phyloP scores from a whole-genome alignment of 2,888 invertebrate species.

The Escarpia spicata region DNA sequence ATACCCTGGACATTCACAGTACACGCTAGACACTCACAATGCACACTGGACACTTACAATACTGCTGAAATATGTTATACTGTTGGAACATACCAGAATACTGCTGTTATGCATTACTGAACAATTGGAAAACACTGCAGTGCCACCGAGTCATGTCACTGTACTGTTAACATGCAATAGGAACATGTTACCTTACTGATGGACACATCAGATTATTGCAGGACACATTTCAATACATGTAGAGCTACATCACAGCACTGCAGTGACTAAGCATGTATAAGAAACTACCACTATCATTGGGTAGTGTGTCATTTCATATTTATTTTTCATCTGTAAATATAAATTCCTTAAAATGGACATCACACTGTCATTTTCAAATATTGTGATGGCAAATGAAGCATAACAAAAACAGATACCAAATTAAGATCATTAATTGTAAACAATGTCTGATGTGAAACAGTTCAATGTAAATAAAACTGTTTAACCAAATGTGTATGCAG shows the following conservation, averaged over 20 bases:
- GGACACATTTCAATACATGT: background rate
- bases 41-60: background rate
- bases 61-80: too few species aligned
- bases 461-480: background rate
- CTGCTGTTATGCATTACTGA: background rate
- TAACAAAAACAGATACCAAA: background rate
- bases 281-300: background rate
- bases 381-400: background rate
- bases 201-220: background rate
- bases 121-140: background rate
- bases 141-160: background rate
- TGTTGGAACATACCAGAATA: background rate
- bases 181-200: background rate
- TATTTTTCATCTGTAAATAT: background rate
- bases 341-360: background rate
- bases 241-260: background rate
- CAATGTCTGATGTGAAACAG: background rate
- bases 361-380: background rate
- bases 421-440: background rate
- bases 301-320: background rate
- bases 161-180: background rate
- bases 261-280: background rate
- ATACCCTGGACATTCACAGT: too few species aligned
- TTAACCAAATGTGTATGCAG: background rate
- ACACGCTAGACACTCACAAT: background rate